phyloP scores from a whole-genome alignment of 2,113 vertebrate species.

The Psilopogon haemacephalus region DNA sequence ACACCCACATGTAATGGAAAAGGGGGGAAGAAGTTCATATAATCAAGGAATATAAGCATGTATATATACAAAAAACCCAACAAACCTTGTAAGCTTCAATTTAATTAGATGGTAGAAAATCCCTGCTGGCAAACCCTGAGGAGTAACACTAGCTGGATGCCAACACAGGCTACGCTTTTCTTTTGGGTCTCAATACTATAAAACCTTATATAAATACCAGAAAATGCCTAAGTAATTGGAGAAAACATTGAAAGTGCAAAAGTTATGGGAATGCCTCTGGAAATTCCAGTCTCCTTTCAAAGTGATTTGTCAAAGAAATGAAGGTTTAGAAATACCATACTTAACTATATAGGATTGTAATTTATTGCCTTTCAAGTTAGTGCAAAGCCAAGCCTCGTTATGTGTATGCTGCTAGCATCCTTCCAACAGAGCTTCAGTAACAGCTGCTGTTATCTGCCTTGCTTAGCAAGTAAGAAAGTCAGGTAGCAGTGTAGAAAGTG shows the following conservation, averaged over 20 bases:
- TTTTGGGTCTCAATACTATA: not conserved
- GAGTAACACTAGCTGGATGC: not conserved
- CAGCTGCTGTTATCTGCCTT: not conserved
- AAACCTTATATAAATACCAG: conserved; percentile 38
- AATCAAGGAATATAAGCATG: conserved; percentile 16
- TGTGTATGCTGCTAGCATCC: not conserved
- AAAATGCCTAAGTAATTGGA: conserved; percentile 17
- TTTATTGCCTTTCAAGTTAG: not conserved
- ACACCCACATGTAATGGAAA: conserved; percentile 1
- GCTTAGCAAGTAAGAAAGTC: not conserved
- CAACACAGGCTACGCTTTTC: not conserved
- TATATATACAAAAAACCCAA: not conserved
- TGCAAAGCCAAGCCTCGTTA: not conserved
- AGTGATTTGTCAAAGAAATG: not conserved
- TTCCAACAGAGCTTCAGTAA: not conserved
- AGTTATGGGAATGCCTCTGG: conserved; percentile 12
- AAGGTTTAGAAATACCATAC: not conserved
- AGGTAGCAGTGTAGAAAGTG: not conserved
- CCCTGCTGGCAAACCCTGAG: conserved; percentile 24
- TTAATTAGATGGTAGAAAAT: conserved; percentile 61
- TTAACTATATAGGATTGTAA: not conserved
- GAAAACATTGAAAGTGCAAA: conserved; percentile 11
- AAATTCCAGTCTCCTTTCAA: conserved; percentile 11
- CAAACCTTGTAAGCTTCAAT: conserved; percentile 5
- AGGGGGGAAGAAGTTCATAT: not conserved